A percentile compares a stretch with the other conserved stretches of the same genome.
phyloP scores from a whole-genome alignment of 92 coral and sea anemone species.

The Umimayanthus kanabou region DNA sequence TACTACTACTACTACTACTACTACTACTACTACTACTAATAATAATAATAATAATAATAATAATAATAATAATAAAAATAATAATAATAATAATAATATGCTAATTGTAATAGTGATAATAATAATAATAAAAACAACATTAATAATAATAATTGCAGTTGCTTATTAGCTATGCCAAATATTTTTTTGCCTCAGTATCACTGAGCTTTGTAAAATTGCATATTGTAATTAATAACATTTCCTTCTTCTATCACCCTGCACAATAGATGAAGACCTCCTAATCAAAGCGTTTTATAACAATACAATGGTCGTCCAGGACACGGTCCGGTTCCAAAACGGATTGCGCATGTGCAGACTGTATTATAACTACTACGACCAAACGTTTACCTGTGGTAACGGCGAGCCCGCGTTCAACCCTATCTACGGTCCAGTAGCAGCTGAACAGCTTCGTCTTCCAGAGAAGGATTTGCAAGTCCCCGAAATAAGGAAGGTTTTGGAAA shows the following conservation, averaged over 20 bases:
- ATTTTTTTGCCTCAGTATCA: too few species aligned
- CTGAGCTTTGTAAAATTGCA: too few species aligned
- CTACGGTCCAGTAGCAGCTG: slow-evolving; percentile 66
- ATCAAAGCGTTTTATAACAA: slow-evolving; percentile 40
- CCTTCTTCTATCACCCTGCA: not conserved
- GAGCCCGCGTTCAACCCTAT: slow-evolving; percentile 31
- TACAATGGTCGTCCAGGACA: slow-evolving; percentile 16
- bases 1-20: too few species aligned
- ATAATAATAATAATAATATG: too few species aligned
- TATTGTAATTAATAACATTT: too few species aligned
- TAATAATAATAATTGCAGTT: too few species aligned
- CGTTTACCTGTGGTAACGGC: not conserved
- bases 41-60: too few species aligned
- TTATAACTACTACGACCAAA: slow-evolving; percentile 49
- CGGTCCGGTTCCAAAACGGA: slow-evolving; percentile 48
- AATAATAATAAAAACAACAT: too few species aligned
- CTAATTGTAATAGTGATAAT: too few species aligned
- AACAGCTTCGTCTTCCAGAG: slow-evolving; percentile 63
- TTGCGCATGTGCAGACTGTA: slow-evolving; percentile 61
- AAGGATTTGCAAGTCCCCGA: slow-evolving; percentile 46
- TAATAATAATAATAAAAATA: too few species aligned
- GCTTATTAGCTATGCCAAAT: too few species aligned
- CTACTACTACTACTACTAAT: too few species aligned
- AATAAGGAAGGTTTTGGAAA: slow-evolving; percentile 53
- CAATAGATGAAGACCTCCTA: slow-evolving; percentile 21